Conservation (phyloP, 2,113 vertebrate genomes). For the Etheostoma spectabile region DNA sequence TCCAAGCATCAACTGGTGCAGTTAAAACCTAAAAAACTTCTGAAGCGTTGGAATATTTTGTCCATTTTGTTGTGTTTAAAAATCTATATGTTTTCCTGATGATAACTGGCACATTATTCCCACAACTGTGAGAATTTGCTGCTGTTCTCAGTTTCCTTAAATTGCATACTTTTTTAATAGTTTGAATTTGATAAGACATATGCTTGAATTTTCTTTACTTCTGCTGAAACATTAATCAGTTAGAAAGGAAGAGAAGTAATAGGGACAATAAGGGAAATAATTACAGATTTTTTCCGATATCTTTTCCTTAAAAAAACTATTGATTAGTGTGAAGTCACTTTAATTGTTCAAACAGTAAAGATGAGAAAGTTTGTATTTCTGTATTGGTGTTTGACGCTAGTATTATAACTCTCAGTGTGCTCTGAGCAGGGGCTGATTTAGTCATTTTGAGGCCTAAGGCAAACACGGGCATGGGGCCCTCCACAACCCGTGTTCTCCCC, state of each 20-base stretch:
- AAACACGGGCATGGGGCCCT: too few species aligned
- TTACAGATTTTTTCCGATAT: not conserved
- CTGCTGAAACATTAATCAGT: not conserved
- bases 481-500: too few species aligned
- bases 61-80: conserved; percentile 5
- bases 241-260: not conserved
- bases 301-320: too few species aligned
- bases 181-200: not conserved
- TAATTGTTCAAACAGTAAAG: too few species aligned
- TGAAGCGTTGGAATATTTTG: not conserved
- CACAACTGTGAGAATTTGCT: not conserved
- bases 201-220: not conserved
- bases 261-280: not conserved
- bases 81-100: not conserved
- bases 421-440: too few species aligned
- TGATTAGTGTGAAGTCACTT: too few species aligned
- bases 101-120: not conserved
- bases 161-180: not conserved
- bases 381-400: too few species aligned
- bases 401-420: too few species aligned
- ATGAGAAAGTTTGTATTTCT: too few species aligned
- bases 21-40: not conserved
- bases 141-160: not conserved
- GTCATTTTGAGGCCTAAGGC: too few species aligned
- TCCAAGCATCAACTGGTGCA: not conserved